Base-by-base conservation (phyloP, 2,888 invertebrate genomes). In the Trichopoda pennipes region DNA sequence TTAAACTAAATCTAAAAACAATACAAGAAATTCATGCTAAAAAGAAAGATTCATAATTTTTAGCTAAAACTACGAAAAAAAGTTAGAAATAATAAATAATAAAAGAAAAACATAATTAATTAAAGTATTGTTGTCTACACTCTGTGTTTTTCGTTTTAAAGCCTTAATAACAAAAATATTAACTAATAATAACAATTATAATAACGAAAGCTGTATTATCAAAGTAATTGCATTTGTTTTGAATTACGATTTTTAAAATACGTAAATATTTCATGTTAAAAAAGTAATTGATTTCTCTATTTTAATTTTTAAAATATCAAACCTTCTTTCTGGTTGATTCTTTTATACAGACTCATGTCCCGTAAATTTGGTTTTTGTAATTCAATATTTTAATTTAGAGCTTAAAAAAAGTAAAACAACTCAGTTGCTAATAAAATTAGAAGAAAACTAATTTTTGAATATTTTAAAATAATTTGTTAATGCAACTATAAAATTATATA, bases 91-190 rank as follows among this genome's bases (percentile, higher is more conserved):
- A 49, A 47, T 12, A 49, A 0, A 35, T 23, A 63, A 32, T n/a
- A 35, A 63, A 35, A 10, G 12, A 51, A 10, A 72, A 63, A 63
- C 10, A 63, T 32, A 64, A 49, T 49, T 32, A 49, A 64, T 51
- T 58, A 70, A 63, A 77, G 38, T 77, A 63, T 77, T 77, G 77
- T 77, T 77, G 77, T 70, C 77, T 76, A 77, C 77, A 69, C 69
- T 70, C 77, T 70, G 77, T 77, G 69, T 77, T 77, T 76, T 74
- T 80, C 70, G 75, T 80, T n/a, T n/a, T 68, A 80, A 80, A 80
- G 68, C 68, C 56, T 74, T 68, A 75, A 73, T 56, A 63, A 69
- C 17, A 49, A 72, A n/a, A 68, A 74, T n/a, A 58, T 17, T 19
- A 53, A 66, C 68, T 12, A 53, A 73, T 28, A 60, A 12, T 51